phyloP scores from a whole-genome alignment of 2,888 invertebrate genomes.

The Drosophila nr. medialis region DNA sequence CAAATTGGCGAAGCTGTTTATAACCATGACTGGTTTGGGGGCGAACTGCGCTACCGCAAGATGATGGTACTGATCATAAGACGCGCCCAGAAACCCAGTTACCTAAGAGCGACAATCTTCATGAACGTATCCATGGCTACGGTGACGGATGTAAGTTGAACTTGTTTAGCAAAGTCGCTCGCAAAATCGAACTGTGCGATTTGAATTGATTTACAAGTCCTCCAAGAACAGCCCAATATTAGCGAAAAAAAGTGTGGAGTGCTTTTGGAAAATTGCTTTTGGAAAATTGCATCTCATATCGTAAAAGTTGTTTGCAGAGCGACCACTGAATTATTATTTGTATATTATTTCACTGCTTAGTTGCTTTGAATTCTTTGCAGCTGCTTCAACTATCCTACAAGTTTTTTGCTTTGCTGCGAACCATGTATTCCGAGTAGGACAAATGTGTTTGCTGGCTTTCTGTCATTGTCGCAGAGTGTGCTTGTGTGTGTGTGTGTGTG shows the following conservation, averaged over 20 bases:
- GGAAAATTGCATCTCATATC: not conserved
- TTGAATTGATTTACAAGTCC: not conserved
- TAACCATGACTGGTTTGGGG: constrained; percentile 77
- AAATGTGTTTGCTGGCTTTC: constrained; percentile 1
- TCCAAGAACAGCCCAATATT: not conserved
- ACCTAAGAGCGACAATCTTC: constrained; percentile 75
- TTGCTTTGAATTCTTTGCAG: constrained; percentile 53
- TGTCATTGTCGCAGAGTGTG: constrained; percentile 1
- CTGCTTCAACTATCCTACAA: constrained; percentile 82
- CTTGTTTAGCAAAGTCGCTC: not conserved
- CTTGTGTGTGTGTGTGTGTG: not conserved
- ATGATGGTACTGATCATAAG: constrained; percentile 73
- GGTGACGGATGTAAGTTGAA: constrained; percentile 73
- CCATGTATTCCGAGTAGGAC: constrained; percentile 77
- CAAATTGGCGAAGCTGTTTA: constrained; percentile 74
- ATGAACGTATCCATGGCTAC: constrained; percentile 74
- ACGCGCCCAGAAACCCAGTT: constrained; percentile 76
- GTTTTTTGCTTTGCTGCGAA: constrained; percentile 82
- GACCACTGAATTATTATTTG: not conserved
- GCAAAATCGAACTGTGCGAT: not conserved
- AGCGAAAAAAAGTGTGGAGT: not conserved
- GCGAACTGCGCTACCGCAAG: constrained; percentile 73
- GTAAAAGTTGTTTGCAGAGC: not conserved
- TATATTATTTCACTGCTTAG: not conserved
- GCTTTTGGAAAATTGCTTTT: not conserved